These are phyloP conservation scores for Microcebus ravelobensis DNA, from an alignment of 2,113 vertebrate species.

Conservation along the genomic window DNA sequence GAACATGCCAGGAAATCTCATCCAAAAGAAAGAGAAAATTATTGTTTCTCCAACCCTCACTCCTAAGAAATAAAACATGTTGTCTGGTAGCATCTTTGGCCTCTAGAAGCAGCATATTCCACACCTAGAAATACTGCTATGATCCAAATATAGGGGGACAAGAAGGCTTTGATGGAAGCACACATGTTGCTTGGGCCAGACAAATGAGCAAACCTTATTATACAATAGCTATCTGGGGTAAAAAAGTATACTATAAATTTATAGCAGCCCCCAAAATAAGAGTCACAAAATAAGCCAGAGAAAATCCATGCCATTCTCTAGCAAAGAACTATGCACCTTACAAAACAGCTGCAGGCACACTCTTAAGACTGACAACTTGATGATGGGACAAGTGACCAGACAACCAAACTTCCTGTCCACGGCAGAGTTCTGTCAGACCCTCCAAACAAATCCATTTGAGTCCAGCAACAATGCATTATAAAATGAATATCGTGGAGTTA, in stretches of 20 bases:
- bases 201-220: background rate
- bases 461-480: background rate
- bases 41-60: background rate
- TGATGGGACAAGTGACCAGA: background rate
- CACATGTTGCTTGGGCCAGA: background rate
- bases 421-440: background rate
- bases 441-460: background rate
- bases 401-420: background rate
- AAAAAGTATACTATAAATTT: background rate
- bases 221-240: background rate
- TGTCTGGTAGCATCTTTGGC: background rate
- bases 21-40: background rate
- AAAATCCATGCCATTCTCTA: background rate
- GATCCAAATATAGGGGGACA: background rate
- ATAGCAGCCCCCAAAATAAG: background rate
- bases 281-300: background rate
- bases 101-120: background rate
- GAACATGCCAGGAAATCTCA: background rate
- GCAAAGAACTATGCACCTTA: background rate
- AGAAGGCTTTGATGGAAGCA: background rate
- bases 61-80: background rate
- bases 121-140: background rate
- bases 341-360: background rate
- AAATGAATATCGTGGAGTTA: background rate
- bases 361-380: background rate